These are phyloP conservation scores for Galerucella nymphaeae DNA, from an alignment of 2,888 invertebrate genomes.

Conservation along the genomic window DNA sequence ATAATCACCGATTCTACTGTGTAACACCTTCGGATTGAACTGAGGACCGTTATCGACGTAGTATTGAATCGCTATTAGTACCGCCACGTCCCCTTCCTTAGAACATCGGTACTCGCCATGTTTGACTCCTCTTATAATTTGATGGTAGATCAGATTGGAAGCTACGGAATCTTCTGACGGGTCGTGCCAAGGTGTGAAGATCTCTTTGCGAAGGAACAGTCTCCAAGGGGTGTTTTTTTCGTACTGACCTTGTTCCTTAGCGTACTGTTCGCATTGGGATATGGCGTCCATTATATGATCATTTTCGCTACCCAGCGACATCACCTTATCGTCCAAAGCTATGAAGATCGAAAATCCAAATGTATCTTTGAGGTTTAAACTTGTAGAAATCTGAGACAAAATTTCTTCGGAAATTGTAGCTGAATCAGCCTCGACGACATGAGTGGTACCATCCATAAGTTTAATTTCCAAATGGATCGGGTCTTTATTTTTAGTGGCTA, in stretches of 20 bases:
- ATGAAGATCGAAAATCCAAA: constrained; percentile 95
- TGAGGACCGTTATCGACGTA: constrained; percentile 83
- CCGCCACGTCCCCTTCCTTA: constrained; percentile 86
- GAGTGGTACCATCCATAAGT: constrained; percentile 88
- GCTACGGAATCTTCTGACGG: constrained; percentile 83
- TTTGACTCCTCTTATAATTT: constrained; percentile 83
- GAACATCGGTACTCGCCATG: constrained; percentile 91
- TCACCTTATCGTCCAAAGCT: constrained; percentile 88
- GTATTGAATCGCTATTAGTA: constrained; percentile 90
- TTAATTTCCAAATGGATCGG: constrained; percentile 85
- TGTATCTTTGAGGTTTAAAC: constrained; percentile 79
- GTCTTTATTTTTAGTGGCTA: constrained; percentile 85
- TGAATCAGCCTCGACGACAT: constrained; percentile 87
- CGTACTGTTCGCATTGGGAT: constrained; percentile 95
- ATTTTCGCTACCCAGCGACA: constrained; percentile 87
- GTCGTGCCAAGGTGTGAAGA: constrained; percentile 94
- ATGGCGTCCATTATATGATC: constrained; percentile 97
- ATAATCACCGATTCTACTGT: constrained; percentile 80
- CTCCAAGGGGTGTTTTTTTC: constrained; percentile 91
- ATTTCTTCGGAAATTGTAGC: constrained; percentile 92
- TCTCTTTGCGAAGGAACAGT: constrained; percentile 87
- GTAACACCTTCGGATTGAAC: constrained; percentile 73
- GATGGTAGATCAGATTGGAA: constrained; percentile 90
- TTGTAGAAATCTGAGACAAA: constrained; percentile 82
- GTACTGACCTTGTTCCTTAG: constrained; percentile 86